These are phyloP conservation scores for Ceyx cyanopectus DNA, from an alignment of 2,113 vertebrate species.

Conservation along the genomic window DNA sequence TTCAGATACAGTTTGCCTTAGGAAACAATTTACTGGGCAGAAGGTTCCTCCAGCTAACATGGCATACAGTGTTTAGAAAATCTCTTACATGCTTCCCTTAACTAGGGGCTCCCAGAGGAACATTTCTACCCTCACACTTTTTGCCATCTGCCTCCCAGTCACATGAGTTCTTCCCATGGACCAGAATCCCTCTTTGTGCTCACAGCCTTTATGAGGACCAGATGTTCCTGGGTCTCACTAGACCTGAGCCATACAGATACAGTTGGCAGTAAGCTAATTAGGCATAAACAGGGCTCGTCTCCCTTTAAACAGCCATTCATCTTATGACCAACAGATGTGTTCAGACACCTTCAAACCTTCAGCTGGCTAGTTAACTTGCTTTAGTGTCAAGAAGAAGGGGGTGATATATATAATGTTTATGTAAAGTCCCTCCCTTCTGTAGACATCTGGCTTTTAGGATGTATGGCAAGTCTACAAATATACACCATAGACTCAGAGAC, in stretches of 20 bases:
- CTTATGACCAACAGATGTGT: not conserved
- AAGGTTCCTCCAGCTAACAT: not conserved
- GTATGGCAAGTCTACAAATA: not conserved
- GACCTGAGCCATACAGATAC: not conserved
- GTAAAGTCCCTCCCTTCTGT: not conserved
- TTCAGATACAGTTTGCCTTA: not conserved
- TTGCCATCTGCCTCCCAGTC: not conserved
- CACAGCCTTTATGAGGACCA: not conserved
- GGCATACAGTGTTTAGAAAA: not conserved
- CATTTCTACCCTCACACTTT: not conserved
- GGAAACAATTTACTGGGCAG: not conserved
- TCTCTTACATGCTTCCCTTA: not conserved
- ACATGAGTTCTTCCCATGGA: not conserved
- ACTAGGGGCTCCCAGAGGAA: not conserved
- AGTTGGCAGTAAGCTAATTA: constrained; percentile 3
- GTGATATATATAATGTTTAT: not conserved
- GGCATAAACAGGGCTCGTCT: not conserved
- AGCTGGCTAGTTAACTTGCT: not conserved
- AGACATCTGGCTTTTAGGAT: not conserved
- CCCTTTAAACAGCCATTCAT: not conserved
- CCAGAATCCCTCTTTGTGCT: not conserved
- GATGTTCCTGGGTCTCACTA: not conserved
- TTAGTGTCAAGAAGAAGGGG: not conserved
- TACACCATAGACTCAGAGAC: not conserved
- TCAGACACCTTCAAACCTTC: not conserved